Base-by-base conservation (phyloP, 2,797 vertebrate species). In the Oryzias sinensis region DNA sequence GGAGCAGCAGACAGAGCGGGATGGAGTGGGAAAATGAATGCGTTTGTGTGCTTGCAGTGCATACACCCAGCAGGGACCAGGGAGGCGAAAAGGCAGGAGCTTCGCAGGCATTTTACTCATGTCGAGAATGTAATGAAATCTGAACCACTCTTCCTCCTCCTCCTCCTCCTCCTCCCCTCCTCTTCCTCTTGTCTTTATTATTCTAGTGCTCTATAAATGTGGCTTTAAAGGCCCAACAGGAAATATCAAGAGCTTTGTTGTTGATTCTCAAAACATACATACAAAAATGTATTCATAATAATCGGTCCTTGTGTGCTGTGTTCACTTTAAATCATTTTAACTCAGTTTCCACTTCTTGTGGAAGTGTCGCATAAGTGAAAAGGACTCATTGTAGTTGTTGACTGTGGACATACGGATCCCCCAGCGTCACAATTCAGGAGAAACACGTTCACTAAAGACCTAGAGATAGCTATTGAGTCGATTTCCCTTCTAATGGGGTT, bases 41-140 rank as follows among this genome's bases (percentile, higher is more conserved):
- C 6, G 49, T 18, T 17, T 1, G 16, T 56, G 33, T 48, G 43
- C n/a, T 11, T 14, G 47, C 55, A 56, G 45, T 46, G 54, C 68
- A 15, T 71, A 54, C 56, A 27, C 58, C 5, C 57, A 59, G 65
- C 65, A 46, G 61, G 60, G 53, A 56, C 58, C 25, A 14, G 49
- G 43, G 49, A 29, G 70, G 59, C 56, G 27, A 41, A 53, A 29
- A 57, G 49, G 29, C 60, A 47, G 60, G 65, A 77, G 68, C 73
- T 69, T 79, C 68, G n/a, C 44, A 70, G 82, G 68, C 61, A 72
- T 77, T 80, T 83, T 52, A 77, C 76, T 77, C 75, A 74, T 66
- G 73, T 69, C 65, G 74, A 56, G 69, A 81, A 68, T 65, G 74
- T 72, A 80, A 84, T 85, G 77, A 81, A 82, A 85, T 78, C 65